phyloP scores from a whole-genome alignment of 2,797 vertebrate genomes.

The Gallinago stenura region DNA sequence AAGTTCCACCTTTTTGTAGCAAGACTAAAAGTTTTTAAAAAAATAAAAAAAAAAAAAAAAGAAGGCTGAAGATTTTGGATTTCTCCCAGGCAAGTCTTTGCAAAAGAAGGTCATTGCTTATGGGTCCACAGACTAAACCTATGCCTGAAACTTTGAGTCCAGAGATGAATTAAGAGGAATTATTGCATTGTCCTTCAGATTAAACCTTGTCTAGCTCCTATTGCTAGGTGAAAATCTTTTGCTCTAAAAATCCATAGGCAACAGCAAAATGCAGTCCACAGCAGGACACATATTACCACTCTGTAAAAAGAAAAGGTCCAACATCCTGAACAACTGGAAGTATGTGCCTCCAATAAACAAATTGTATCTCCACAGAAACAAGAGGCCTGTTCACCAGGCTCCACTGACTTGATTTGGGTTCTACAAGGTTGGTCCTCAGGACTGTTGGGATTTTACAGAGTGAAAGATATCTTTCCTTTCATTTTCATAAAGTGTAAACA shows the following conservation, averaged over 20 bases:
- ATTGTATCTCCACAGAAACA: neutral
- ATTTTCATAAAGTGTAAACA: neutral
- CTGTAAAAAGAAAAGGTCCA: neutral
- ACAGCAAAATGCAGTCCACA: no score
- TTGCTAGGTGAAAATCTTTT: no score
- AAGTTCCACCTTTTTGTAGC: neutral
- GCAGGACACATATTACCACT: neutral
- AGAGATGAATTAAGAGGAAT: neutral
- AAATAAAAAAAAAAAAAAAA: no score
- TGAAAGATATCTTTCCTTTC: neutral
- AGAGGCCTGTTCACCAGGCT: neutral
- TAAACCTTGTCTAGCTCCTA: neutral
- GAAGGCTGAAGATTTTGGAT: neutral
- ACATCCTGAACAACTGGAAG: neutral
- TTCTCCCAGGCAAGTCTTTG: neutral
- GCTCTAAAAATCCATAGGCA: no score
- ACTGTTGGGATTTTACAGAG: neutral
- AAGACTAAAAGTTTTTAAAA: neutral
- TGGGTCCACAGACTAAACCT: neutral
- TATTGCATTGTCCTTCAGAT: neutral
- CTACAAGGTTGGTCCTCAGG: neutral
- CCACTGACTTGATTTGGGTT: neutral
- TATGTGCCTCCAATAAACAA: neutral
- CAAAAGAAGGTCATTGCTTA: neutral
- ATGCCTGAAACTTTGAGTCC: neutral